phyloP scores from a whole-genome alignment of 2,113 vertebrate genomes.

The Gavia stellata region DNA sequence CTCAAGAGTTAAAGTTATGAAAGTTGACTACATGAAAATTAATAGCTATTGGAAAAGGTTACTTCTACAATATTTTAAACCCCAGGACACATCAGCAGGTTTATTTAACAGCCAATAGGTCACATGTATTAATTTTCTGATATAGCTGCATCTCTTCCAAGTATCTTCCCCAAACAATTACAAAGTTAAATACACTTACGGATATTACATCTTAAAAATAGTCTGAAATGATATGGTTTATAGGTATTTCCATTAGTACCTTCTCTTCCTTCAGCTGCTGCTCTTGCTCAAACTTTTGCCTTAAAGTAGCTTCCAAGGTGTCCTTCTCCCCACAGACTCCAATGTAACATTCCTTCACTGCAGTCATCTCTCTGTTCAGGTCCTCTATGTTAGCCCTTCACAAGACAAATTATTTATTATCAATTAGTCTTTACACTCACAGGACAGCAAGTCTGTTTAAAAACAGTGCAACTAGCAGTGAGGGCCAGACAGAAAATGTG shows the following conservation, averaged over 20 bases:
- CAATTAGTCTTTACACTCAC: neutral
- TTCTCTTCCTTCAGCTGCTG: slow-evolving; percentile 72
- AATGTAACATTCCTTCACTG: slow-evolving; percentile 91
- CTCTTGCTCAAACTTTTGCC: slow-evolving; percentile 66
- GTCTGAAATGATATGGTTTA: neutral
- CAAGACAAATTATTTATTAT: neutral
- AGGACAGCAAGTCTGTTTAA: neutral
- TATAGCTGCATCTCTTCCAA: neutral
- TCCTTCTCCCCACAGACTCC: slow-evolving; percentile 89
- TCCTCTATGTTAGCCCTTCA: slow-evolving; percentile 80
- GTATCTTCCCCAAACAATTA: neutral
- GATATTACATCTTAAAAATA: neutral
- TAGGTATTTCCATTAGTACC: slow-evolving; percentile 58
- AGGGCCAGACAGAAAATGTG: neutral
- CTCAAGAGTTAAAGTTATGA: neutral
- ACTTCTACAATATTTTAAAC: neutral
- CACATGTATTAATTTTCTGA: neutral
- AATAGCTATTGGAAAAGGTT: neutral
- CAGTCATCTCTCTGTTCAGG: slow-evolving; percentile 77
- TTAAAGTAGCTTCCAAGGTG: slow-evolving; percentile 72
- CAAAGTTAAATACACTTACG: neutral
- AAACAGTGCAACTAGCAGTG: neutral
- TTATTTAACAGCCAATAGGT: neutral
- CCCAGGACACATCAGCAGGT: neutral
- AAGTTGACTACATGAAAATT: neutral